Base-by-base conservation (phyloP, 2,797 vertebrate species). In the Enteromius thamalakanensis region DNA sequence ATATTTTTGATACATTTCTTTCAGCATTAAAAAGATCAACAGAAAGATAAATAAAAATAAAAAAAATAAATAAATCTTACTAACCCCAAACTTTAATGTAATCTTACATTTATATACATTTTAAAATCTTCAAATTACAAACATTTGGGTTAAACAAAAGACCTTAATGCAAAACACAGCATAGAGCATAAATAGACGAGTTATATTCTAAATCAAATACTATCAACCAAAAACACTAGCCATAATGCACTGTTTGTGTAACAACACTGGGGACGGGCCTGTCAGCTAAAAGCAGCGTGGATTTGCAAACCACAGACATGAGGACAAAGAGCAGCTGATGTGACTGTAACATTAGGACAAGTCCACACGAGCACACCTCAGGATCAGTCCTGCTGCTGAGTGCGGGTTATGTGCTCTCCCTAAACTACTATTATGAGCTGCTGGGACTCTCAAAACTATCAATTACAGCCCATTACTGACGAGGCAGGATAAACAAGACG, bases 221-320 rank as follows among this genome's bases (percentile, higher is more conserved):
- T 55, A 49, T 17, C 4, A 55, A 55, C 19, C 8, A n/a, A 55
- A n/a, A n/a, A 11, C 55, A 58, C 55, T 5, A 23, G 9, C 10
- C n/a, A 23, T 23, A 58, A 58, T 58, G n/a, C 10, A 23, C n/a
- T 58, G 42, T 82, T 89, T 65, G 68, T 55, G 40, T 62, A 84
- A 86, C 75, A 89, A 87, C 86, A 89, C n/a, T 21, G 29, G 60
- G 21, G 49, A 14, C 37, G 67, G 51, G 26, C 45, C 17, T 74
- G 79, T 84, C 72, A 74, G 76, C 84, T 87, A 87, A 86, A 87
- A 84, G 68, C 78, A 88, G 77, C 60, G 65, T 70, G 23, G 51
- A 72, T 79, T 51, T 85, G 72, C 83, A 84, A 82, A 84, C 82
- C 85, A 84, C 69, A 87, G 76, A 89, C 80, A 86, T 2, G 67